Evolutionary conservation across 1,140 invertebrate species (phyloP).

Genomic region (Anoplolepis gracilipes): DNA sequence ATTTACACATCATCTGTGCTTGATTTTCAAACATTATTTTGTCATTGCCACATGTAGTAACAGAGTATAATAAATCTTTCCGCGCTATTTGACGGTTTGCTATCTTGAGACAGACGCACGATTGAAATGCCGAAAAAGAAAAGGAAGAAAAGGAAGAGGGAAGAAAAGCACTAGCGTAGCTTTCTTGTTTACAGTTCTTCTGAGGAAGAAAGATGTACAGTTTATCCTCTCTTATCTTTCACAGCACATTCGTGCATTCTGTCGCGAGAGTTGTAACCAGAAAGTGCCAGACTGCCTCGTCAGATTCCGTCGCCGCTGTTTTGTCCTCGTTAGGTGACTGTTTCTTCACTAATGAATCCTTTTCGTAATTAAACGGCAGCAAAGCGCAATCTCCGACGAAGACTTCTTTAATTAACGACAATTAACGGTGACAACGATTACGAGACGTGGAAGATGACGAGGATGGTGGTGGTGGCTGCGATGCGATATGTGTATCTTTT

Average conservation of each 20-base stretch:
- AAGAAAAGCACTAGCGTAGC: background rate
- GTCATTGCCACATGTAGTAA: background rate
- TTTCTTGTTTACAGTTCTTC: slow-evolving; percentile 33
- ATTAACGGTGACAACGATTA: slow-evolving; percentile 70
- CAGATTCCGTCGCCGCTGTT: slow-evolving; percentile 57
- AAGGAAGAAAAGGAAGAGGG: background rate
- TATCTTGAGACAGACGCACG: background rate
- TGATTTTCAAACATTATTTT: background rate
- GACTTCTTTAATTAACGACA: slow-evolving; percentile 73
- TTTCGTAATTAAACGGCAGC: slow-evolving; percentile 73
- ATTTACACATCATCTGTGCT: background rate
- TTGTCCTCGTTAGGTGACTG: slow-evolving; percentile 61
- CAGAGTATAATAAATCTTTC: background rate
- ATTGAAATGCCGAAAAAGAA: background rate
- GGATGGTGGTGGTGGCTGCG: slow-evolving; percentile 36
- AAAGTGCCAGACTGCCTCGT: slow-evolving; percentile 40
- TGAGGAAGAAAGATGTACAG: background rate
- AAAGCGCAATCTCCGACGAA: slow-evolving; percentile 60
- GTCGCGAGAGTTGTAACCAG: slow-evolving; percentile 32
- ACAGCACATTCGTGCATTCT: slow-evolving; percentile 18
- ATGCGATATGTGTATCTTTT: slow-evolving; percentile 42
- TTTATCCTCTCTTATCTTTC: background rate
- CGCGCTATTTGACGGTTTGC: background rate
- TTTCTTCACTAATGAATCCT: slow-evolving; percentile 74
- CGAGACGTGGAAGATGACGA: slow-evolving; percentile 59